Percentiles rank a stretch among this genome's conserved stretches.
Evolutionary conservation across 2,797 vertebrate species (phyloP).

Genomic region (Cuculus canorus): DNA sequence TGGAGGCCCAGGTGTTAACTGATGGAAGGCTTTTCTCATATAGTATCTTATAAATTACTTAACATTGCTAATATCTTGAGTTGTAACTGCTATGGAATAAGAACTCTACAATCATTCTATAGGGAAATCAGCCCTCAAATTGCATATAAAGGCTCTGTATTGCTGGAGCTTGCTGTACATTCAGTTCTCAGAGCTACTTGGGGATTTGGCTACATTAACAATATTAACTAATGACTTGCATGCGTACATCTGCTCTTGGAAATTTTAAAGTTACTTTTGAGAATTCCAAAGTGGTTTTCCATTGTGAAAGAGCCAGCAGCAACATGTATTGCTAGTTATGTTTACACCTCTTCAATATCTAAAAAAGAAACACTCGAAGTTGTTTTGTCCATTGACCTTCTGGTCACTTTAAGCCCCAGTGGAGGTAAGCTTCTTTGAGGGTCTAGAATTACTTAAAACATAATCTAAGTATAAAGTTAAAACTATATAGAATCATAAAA

Average conservation of each 20-base stretch:
- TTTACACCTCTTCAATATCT: not conserved
- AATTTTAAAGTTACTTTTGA: not conserved
- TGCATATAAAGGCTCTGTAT: not conserved
- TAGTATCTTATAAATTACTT: not conserved
- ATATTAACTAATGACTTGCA: not conserved
- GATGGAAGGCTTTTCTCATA: not conserved
- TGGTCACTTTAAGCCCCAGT: not conserved
- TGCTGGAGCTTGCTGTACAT: not conserved
- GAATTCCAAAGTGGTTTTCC: not conserved
- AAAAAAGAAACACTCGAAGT: not conserved
- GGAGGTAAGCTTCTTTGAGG: not conserved
- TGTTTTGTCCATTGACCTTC: not conserved
- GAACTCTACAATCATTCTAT: not conserved
- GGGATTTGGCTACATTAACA: not conserved
- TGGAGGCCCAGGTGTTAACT: not conserved
- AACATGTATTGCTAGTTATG: not conserved
- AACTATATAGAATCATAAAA: not conserved
- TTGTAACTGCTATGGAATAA: not conserved
- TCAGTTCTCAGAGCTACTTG: not conserved
- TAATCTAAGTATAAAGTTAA: not conserved
- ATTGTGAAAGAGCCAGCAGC: not conserved
- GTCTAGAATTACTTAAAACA: not conserved
- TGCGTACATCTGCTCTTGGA: fast-evolving
- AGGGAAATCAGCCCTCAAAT: not conserved
- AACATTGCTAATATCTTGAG: not conserved